phyloP scores from a whole-genome alignment of 1,140 invertebrate species.

The Teleopsis dalmanni region DNA sequence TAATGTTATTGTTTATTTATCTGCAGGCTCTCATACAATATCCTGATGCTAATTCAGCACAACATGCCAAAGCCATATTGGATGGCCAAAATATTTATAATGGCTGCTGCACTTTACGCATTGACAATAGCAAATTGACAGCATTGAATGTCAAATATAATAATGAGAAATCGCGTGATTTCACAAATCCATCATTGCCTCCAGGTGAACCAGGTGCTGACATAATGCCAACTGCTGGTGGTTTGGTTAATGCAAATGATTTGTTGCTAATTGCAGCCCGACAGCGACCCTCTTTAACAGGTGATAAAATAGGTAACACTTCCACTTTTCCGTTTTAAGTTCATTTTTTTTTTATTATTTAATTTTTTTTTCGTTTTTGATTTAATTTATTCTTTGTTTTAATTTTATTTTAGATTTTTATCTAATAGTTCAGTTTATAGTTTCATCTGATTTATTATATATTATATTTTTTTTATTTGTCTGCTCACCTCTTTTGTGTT shows the following conservation, averaged over 20 bases:
- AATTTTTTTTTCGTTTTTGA: constrained; percentile 2
- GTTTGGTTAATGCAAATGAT: constrained; percentile 52
- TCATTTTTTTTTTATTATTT: constrained; percentile 17
- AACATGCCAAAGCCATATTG: constrained; percentile 88
- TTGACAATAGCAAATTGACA: constrained; percentile 97
- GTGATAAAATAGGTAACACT: constrained; percentile 47
- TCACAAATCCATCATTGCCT: constrained; percentile 94
- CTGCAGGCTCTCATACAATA: constrained; percentile 93
- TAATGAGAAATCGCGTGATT: constrained; percentile 98
- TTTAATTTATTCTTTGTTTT: background rate
- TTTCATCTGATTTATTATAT: background rate
- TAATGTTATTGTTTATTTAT: too few species aligned
- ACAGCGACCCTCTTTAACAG: constrained; percentile 52
- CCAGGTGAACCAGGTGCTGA: constrained; percentile 77
- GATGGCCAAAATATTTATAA: constrained; percentile 99
- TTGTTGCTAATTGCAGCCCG: constrained; percentile 61
- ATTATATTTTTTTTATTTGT: background rate
- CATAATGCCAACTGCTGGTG: constrained; percentile 53
- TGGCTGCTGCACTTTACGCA: constrained; percentile 96
- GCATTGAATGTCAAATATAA: constrained; percentile 99
- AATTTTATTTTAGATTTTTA: constrained; percentile 7
- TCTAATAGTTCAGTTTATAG: background rate
- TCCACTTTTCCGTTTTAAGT: constrained; percentile 22
- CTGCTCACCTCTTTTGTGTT: too few species aligned
- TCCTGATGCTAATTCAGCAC: constrained; percentile 90